These are phyloP conservation scores for Corythaixoides concolor DNA, from an alignment of 2,113 vertebrate species.

Conservation along the genomic window DNA sequence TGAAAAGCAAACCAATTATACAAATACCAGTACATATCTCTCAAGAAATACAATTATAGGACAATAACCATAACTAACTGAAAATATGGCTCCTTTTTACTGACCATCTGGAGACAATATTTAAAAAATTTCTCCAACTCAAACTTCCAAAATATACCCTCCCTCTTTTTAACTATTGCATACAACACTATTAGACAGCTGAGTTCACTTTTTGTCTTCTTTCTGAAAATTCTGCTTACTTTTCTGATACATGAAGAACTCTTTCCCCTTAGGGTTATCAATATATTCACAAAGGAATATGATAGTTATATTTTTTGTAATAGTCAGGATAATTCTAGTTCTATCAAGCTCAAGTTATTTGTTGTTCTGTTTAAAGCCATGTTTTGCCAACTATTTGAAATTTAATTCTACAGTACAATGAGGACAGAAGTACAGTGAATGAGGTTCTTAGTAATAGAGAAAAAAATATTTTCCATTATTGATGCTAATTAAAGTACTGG, in stretches of 20 bases:
- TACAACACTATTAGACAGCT: neutral
- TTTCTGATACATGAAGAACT: neutral
- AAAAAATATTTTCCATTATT: constrained; percentile 4
- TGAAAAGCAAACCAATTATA: neutral
- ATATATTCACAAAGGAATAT: neutral
- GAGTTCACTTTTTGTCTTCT: neutral
- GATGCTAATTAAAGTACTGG: neutral
- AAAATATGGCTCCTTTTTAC: neutral
- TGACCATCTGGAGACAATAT: neutral
- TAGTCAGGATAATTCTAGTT: neutral
- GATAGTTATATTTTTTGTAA: neutral
- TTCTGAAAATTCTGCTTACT: neutral
- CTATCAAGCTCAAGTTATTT: neutral
- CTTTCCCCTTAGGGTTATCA: neutral
- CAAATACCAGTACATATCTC: neutral
- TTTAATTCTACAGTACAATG: neutral
- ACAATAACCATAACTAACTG: neutral
- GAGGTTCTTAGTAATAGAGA: neutral
- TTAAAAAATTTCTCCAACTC: neutral
- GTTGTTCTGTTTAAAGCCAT: neutral
- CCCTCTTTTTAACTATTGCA: neutral
- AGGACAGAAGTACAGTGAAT: neutral
- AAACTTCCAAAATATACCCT: neutral
- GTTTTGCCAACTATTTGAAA: neutral
- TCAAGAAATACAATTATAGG: neutral